Base-by-base conservation (phyloP, 2,113 vertebrate species). In the Camelus bactrianus region DNA sequence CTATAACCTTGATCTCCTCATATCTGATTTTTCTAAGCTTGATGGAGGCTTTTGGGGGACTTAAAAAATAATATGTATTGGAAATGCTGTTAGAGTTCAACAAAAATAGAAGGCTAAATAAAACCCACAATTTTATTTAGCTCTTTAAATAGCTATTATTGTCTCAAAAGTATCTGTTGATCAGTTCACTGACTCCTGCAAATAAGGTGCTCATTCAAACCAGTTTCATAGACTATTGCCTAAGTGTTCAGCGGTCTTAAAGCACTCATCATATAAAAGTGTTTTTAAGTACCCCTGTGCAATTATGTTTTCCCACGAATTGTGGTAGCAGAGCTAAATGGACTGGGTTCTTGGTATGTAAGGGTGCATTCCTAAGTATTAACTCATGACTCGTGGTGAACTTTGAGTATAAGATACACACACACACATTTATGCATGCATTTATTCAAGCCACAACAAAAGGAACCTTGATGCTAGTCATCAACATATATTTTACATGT, bases 171-270 rank as follows among this genome's bases (percentile, higher is more conserved):
- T 89, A 67, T 91, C 72, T 72, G 24, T 73, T 95, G 80, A 88
- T 95, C 91, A 65, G 24, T 83, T 89, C 83, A 79, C 73, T 91
- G 76, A 89, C n/a, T 93, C 42, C 76, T 73, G 50, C 28, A 93
- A 90, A 91, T 89, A 82, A 94, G 95, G n/a, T 85, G 35, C 35
- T 92, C 26, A 88, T 96, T 94, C 73, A 89, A 67, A 67, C 42
- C 73, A 84, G 13, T 92, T 95, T 91, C 87, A 94, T 72, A 94
- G 82, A 86, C 72, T 96, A 4, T 89, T 89, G 54, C 94, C 54
- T 86, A 77, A 93, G 26, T 92, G 82, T 48, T 93, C 60, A 93
- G 46, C 48, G 73, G 4, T 89, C 60, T 93, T 97, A 96, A 91
- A 96, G 87, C 48, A 72, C 56, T 87, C 69, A 79, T 62, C 54